Conservation (phyloP, 2,888 invertebrate species). For the Ormyrus labotus region DNA sequence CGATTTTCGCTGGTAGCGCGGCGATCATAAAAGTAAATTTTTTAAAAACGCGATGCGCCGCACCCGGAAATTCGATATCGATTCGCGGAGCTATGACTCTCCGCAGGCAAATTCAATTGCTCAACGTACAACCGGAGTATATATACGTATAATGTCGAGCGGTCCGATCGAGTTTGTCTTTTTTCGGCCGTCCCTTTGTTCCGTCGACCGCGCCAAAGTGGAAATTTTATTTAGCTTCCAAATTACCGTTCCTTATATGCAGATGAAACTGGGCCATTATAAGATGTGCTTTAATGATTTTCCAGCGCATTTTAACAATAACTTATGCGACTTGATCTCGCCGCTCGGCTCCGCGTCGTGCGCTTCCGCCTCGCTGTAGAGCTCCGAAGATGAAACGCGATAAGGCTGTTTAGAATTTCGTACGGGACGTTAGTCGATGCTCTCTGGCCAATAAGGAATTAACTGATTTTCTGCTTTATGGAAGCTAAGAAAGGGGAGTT, state of each 20-base stretch:
- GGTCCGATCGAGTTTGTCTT: conserved; percentile 31
- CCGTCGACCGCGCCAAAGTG: conserved; percentile 16
- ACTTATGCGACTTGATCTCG: too few species aligned
- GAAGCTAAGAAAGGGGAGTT: too few species aligned
- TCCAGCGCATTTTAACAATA: too few species aligned
- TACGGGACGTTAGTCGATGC: too few species aligned
- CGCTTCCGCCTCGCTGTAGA: too few species aligned
- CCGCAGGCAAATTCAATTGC: conserved; percentile 39
- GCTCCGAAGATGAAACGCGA: too few species aligned
- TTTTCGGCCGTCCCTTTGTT: conserved; percentile 12
- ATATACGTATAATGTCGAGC: conserved; percentile 18
- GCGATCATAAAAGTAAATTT: neutral
- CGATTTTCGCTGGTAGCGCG: too few species aligned
- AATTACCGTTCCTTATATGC: conserved; percentile 57
- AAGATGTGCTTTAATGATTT: too few species aligned
- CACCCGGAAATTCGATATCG: conserved; percentile 33
- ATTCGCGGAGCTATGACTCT: neutral
- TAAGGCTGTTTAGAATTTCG: too few species aligned
- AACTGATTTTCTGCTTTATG: too few species aligned
- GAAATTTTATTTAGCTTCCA: conserved; percentile 53
- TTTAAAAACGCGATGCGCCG: neutral
- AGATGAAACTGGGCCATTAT: conserved; percentile 30
- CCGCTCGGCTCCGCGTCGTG: too few species aligned
- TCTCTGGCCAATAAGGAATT: too few species aligned
- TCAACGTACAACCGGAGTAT: neutral